phyloP scores from a whole-genome alignment of 2,888 invertebrate genomes.

The Hypercompe scribonia region DNA sequence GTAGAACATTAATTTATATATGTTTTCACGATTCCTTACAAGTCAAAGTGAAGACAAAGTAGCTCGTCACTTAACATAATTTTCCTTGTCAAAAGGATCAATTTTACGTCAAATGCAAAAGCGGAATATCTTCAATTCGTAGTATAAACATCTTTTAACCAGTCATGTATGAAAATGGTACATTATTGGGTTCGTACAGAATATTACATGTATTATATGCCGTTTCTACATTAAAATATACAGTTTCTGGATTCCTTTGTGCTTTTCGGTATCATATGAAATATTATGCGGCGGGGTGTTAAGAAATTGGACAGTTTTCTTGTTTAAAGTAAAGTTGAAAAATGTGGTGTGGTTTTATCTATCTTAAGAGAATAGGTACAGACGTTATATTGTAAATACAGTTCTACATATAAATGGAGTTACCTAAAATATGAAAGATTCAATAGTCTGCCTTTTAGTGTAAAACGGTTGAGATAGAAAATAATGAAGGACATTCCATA shows the following conservation, averaged over 20 bases:
- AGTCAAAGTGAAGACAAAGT: conserved; percentile 16
- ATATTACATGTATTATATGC: conserved; percentile 53
- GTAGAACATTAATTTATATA: conserved; percentile 13
- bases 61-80: conserved; percentile 48
- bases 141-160: conserved; percentile 51
- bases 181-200: conserved; percentile 52
- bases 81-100: conserved; percentile 57
- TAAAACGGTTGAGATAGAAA: too few species aligned
- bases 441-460: too few species aligned
- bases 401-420: too few species aligned
- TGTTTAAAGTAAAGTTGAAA: conserved; percentile 42
- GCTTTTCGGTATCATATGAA: conserved; percentile 41
- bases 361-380: conserved; percentile 2
- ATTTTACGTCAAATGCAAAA: conserved; percentile 50
- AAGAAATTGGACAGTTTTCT: conserved; percentile 40
- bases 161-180: conserved; percentile 52
- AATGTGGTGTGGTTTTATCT: conserved; percentile 24
- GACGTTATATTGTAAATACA: neutral
- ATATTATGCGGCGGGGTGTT: conserved; percentile 43
- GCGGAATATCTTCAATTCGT: conserved; percentile 30
- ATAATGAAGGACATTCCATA: neutral
- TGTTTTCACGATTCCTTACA: conserved; percentile 39
- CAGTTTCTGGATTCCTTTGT: conserved; percentile 44
- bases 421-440: too few species aligned
- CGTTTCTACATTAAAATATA: conserved; percentile 40